Percentiles rank a stretch among this genome's conserved stretches.
These are phyloP conservation scores for Notoglanidium macrostoma DNA, from an alignment of 2,797 vertebrate genomes.

Conservation along the genomic window DNA sequence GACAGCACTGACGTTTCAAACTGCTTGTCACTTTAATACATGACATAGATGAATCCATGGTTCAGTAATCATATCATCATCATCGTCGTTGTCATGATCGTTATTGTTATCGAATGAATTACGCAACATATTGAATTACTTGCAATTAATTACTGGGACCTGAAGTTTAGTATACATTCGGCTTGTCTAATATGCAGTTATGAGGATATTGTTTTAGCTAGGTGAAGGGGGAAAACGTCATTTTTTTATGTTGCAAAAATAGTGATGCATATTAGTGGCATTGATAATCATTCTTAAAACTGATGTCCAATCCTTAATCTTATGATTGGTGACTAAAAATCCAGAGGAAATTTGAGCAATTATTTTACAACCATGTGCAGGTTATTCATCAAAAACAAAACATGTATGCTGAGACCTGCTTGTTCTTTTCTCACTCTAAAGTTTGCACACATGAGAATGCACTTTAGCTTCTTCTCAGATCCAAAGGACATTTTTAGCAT, in stretches of 20 bases:
- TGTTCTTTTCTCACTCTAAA: slow-evolving; percentile 36
- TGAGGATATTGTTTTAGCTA: background rate
- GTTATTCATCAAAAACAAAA: background rate
- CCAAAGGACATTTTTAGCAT: slow-evolving; percentile 51
- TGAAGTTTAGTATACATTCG: background rate
- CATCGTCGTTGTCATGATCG: background rate
- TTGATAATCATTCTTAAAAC: background rate
- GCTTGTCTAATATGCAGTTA: no score
- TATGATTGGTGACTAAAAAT: background rate
- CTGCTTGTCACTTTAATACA: background rate
- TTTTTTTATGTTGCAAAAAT: background rate
- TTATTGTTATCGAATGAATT: background rate
- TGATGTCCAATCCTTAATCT: background rate
- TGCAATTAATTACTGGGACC: background rate
- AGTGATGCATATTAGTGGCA: no score
- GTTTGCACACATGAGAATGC: slow-evolving; percentile 63
- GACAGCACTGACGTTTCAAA: slow-evolving; percentile 24
- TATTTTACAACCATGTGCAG: background rate
- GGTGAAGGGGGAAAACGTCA: background rate
- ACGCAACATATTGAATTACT: background rate
- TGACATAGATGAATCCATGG: background rate
- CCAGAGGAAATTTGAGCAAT: background rate
- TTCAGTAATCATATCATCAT: background rate
- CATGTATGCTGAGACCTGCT: slow-evolving; percentile 49
- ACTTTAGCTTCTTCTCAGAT: slow-evolving; percentile 70